A percentile compares a stretch with the other conserved stretches of the same genome.
phyloP scores from a whole-genome alignment of 2,797 vertebrate species.

The Neopelma chrysocephalum region DNA sequence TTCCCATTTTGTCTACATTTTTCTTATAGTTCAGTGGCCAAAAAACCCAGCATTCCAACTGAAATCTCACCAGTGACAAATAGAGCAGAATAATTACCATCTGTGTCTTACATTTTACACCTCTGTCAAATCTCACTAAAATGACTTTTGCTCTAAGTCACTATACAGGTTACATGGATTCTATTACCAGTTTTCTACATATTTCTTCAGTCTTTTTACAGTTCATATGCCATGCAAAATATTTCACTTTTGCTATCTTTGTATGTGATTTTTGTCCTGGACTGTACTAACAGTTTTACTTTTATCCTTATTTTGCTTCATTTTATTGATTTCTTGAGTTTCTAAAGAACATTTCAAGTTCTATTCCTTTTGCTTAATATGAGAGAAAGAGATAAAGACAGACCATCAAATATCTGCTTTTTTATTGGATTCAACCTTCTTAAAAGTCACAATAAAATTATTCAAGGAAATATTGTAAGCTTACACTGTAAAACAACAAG shows the following conservation, averaged over 20 bases:
- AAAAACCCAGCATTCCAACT: not conserved
- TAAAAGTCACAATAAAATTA: constrained; percentile 29
- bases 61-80: constrained; percentile 34
- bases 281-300: not conserved
- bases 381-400: not conserved
- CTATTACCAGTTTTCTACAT: not conserved
- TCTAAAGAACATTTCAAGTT: not conserved
- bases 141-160: constrained; percentile 1
- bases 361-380: not conserved
- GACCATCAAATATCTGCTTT: not conserved
- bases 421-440: constrained; percentile 16
- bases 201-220: not conserved
- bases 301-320: not conserved
- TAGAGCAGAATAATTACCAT: constrained; percentile 56
- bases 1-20: not conserved
- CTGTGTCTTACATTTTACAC: constrained; percentile 43
- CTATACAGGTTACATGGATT: not conserved
- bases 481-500: constrained; percentile 19
- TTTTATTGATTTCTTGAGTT: not conserved
- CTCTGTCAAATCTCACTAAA: constrained; percentile 15
- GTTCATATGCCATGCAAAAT: not conserved
- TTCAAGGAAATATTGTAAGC: not conserved
- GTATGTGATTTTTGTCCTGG: not conserved
- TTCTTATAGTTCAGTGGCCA: constrained; percentile 1
- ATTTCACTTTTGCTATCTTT: not conserved